These are phyloP conservation scores for Drosophila kikkawai DNA, from an alignment of 1,140 invertebrate genomes.

Conservation along the genomic window DNA sequence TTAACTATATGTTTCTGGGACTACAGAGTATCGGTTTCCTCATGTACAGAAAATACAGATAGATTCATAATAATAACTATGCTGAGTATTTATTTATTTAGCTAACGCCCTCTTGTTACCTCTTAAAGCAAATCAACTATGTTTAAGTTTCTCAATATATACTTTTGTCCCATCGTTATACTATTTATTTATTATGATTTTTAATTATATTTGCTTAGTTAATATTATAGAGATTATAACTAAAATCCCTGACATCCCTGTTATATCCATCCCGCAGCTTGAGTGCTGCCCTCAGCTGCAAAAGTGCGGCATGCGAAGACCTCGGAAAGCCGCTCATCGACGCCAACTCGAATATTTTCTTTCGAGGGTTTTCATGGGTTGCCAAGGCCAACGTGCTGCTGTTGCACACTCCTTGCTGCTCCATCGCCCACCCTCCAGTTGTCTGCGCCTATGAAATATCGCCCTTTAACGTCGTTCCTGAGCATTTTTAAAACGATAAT, in stretches of 20 bases:
- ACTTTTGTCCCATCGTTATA: too few species aligned
- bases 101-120: background rate
- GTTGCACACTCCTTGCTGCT: slow-evolving; percentile 3
- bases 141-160: background rate
- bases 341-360: slow-evolving; percentile 32
- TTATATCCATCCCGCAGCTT: background rate
- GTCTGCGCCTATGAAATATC: slow-evolving; percentile 57
- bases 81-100: background rate
- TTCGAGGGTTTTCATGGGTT: slow-evolving; percentile 26
- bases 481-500: slow-evolving; percentile 72
- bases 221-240: background rate
- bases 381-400: slow-evolving; percentile 30
- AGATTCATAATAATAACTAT: background rate
- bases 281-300: slow-evolving; percentile 19
- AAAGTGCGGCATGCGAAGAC: slow-evolving; percentile 13
- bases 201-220: background rate
- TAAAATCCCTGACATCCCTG: slow-evolving; percentile 3
- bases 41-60: background rate
- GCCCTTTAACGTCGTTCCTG: slow-evolving; percentile 62
- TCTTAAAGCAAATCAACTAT: background rate
- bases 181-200: background rate
- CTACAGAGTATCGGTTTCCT: background rate
- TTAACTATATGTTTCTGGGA: background rate
- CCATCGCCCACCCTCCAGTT: slow-evolving; percentile 1
- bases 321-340: slow-evolving; percentile 25